Conservation (phyloP, 2,888 invertebrate genomes). For the Tupiocoris notatus region DNA sequence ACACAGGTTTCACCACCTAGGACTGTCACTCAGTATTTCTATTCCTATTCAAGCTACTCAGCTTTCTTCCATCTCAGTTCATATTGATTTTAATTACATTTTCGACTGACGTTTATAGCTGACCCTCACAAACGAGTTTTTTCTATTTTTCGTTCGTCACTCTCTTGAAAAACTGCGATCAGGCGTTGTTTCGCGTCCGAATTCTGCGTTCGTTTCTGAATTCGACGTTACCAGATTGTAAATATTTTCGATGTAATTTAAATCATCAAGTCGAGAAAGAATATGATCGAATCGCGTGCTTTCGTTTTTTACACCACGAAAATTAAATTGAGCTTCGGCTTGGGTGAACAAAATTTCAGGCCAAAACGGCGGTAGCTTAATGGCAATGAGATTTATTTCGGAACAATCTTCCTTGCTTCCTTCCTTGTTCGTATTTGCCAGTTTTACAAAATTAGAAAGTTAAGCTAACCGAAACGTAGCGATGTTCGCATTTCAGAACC, state of each 20-base stretch:
- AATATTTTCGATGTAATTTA: not conserved
- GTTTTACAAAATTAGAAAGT: too few species aligned
- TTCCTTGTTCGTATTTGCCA: too few species aligned
- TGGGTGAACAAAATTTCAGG: not conserved
- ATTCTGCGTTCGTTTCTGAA: not conserved
- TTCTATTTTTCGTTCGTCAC: slow-evolving; percentile 3
- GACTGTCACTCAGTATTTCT: not conserved
- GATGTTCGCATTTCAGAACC: too few species aligned
- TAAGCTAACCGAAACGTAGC: too few species aligned
- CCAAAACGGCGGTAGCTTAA: slow-evolving; percentile 1
- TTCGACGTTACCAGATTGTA: not conserved
- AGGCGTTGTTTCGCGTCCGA: not conserved
- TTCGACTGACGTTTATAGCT: too few species aligned
- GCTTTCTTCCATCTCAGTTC: too few species aligned
- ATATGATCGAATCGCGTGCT: not conserved
- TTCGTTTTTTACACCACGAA: slow-evolving; percentile 1
- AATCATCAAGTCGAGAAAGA: not conserved
- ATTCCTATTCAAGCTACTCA: too few species aligned
- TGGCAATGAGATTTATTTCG: too few species aligned
- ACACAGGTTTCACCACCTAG: not conserved
- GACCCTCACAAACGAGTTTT: too few species aligned
- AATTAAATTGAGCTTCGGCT: not conserved
- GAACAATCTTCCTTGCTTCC: too few species aligned
- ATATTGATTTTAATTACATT: too few species aligned
- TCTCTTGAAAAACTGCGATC: not conserved